phyloP scores from a whole-genome alignment of 2,113 vertebrate genomes.

The Psittacula cyanocephala region DNA sequence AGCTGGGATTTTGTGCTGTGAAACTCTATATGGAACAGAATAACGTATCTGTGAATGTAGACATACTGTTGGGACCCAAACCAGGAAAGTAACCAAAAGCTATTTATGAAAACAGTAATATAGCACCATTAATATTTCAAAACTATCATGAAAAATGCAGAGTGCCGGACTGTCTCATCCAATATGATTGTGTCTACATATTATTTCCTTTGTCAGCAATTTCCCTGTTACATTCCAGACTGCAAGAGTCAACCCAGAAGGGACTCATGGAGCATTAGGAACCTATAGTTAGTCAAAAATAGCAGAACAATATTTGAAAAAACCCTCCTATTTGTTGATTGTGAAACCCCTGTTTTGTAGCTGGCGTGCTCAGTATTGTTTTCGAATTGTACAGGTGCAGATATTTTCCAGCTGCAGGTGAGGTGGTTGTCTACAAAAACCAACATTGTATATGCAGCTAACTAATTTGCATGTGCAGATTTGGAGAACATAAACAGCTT shows the following conservation, averaged over 20 bases:
- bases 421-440: neutral
- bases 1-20: neutral
- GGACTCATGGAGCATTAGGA: neutral
- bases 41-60: neutral
- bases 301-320: neutral
- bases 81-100: neutral
- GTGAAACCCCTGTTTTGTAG: neutral
- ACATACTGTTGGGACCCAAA: neutral
- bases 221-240: neutral
- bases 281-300: neutral
- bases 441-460: neutral
- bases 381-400: neutral
- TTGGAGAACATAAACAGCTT: slow-evolving; percentile 31
- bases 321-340: neutral
- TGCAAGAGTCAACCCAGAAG: neutral
- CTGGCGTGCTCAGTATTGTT: neutral
- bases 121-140: neutral
- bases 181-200: neutral
- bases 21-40: neutral
- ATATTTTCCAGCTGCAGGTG: neutral
- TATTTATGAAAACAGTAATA: neutral
- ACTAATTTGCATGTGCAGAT: neutral
- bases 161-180: neutral
- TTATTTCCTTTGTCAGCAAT: neutral
- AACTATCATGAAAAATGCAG: neutral